Evolutionary conservation across 1,140 invertebrate genomes (phyloP).

Genomic region (Drosophila rhopaloa): DNA sequence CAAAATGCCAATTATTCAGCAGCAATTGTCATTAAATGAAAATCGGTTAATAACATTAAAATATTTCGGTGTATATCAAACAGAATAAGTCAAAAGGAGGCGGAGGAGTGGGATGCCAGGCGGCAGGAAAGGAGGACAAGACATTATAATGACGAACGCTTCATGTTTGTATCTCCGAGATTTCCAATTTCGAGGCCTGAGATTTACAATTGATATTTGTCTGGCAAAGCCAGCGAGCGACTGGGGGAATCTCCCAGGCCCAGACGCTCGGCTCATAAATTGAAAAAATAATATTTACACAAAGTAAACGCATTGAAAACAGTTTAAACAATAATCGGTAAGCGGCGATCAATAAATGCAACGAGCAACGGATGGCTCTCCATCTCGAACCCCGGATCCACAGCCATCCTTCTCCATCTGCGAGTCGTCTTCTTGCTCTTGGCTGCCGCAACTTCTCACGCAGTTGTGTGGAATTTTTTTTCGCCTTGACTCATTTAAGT

Average conservation of each 20-base stretch:
- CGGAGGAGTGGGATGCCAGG: conserved; percentile 8
- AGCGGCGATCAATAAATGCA: conserved; percentile 78
- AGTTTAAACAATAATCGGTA: conserved; percentile 83
- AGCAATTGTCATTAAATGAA: conserved; percentile 55
- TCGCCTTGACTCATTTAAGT: conserved; percentile 76
- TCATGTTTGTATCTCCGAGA: conserved; percentile 67
- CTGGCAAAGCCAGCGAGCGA: conserved; percentile 65
- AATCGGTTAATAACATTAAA: conserved; percentile 75
- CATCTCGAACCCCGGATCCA: neutral
- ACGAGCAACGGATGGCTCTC: conserved; percentile 32
- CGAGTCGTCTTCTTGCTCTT: conserved; percentile 22
- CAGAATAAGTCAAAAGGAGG: conserved; percentile 12
- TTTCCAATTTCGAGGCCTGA: conserved; percentile 68
- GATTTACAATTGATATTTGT: conserved; percentile 80
- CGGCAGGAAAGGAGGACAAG: conserved; percentile 33
- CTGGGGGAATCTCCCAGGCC: conserved; percentile 47
- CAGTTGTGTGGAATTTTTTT: conserved; percentile 74
- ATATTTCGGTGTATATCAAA: conserved; percentile 67
- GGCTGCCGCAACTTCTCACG: conserved; percentile 74
- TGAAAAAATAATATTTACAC: conserved; percentile 82
- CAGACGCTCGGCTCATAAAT: conserved; percentile 68
- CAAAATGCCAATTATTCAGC: conserved; percentile 38
- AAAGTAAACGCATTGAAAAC: conserved; percentile 82
- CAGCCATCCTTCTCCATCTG: conserved; percentile 17
- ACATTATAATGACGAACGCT: conserved; percentile 56